These are phyloP conservation scores for Tachuris rubrigastra DNA, from an alignment of 2,113 vertebrate genomes.

Conservation along the genomic window DNA sequence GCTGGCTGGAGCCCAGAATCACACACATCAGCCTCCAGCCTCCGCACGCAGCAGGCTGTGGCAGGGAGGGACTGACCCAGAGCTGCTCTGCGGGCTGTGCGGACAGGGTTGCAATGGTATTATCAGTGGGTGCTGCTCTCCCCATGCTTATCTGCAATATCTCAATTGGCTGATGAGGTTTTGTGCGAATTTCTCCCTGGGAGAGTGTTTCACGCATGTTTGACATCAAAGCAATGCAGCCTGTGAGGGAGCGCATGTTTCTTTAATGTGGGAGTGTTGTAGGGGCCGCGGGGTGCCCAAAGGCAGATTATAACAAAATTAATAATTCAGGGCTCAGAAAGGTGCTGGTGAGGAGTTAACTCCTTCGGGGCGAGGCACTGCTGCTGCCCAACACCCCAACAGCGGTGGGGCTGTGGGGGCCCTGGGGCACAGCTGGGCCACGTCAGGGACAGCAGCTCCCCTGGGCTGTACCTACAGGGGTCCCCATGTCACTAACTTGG, in stretches of 20 bases:
- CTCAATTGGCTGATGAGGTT: neutral
- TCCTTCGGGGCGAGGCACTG: neutral
- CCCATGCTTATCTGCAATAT: neutral
- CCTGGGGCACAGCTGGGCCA: neutral
- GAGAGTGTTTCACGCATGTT: conserved; percentile 39
- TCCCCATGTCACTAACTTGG: fast-evolving
- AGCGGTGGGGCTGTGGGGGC: fast-evolving
- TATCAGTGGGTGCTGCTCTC: neutral
- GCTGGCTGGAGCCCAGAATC: neutral
- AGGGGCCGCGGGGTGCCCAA: conserved; percentile 27
- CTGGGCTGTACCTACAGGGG: neutral
- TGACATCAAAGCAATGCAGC: conserved; percentile 52
- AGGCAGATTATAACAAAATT: conserved; percentile 57
- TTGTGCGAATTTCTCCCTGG: neutral
- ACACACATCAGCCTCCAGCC: neutral
- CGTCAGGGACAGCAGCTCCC: neutral
- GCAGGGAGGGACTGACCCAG: neutral
- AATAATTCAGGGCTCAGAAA: conserved; percentile 55
- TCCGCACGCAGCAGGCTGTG: neutral
- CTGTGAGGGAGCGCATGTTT: neutral
- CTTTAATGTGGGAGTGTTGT: conserved; percentile 55
- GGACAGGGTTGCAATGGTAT: neutral
- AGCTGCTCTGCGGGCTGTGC: neutral
- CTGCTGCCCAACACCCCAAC: neutral
- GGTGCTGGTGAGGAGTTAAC: conserved; percentile 41